Evolutionary conservation across 2,888 invertebrate genomes (phyloP).

Genomic region (Tanytarsus gracilentus): DNA sequence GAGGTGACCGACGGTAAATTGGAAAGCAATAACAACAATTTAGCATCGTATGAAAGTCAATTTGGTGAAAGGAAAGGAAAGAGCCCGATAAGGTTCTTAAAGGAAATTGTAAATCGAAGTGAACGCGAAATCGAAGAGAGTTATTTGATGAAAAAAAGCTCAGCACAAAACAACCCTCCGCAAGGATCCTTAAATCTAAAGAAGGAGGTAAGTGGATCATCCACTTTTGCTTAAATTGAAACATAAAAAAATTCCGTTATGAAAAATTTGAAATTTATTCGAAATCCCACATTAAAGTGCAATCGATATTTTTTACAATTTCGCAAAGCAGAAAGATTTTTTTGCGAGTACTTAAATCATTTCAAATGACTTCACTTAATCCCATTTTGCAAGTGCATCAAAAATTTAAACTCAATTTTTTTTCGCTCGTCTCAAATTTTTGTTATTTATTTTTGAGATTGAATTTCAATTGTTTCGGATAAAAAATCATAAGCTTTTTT

Average conservation of each 20-base stretch:
- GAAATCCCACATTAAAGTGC: background rate
- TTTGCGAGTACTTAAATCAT: conserved; percentile 12
- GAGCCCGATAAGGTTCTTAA: conserved; percentile 10
- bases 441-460: conserved; percentile 12
- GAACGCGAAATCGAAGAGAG: background rate
- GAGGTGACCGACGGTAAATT: conserved; percentile 12
- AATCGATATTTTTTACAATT: background rate
- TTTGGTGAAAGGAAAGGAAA: background rate
- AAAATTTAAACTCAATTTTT: background rate
- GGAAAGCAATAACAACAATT: conserved; percentile 8
- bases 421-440: too few species aligned
- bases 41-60: conserved; percentile 15
- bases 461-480: too few species aligned
- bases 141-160: background rate
- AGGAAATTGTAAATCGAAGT: background rate
- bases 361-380: conserved; percentile 22
- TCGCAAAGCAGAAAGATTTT: too few species aligned
- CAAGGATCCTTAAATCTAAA: too few species aligned
- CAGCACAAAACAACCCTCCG: too few species aligned
- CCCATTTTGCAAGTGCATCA: background rate
- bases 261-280: too few species aligned
- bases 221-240: background rate
- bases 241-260: too few species aligned
- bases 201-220: background rate
- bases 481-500: too few species aligned